Conservation (phyloP, 1,140 invertebrate genomes). For the Drosophila mayri region DNA sequence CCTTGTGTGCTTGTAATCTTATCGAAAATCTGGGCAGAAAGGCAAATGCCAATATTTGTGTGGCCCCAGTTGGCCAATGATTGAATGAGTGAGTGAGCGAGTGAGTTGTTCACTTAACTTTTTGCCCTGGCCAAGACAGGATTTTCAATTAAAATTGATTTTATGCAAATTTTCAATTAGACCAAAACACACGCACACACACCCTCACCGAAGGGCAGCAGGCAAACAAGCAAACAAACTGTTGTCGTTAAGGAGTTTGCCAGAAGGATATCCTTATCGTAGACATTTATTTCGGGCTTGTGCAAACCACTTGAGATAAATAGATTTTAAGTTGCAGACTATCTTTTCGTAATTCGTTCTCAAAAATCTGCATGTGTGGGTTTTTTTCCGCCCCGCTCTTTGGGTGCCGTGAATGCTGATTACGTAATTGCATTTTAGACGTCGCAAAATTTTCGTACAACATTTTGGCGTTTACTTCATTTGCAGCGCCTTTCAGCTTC, state of each 20-base stretch:
- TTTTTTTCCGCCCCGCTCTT: conserved; percentile 1
- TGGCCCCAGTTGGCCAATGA: conserved; percentile 39
- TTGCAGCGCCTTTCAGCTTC: conserved; percentile 77
- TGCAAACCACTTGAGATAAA: conserved; percentile 77
- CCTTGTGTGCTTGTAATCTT: conserved; percentile 34
- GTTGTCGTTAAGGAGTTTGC: conserved; percentile 20
- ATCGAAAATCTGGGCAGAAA: conserved; percentile 62
- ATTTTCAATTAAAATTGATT: conserved; percentile 83
- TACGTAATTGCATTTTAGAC: conserved; percentile 79
- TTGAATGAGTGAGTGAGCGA: conserved; percentile 38
- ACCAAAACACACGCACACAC: conserved; percentile 59
- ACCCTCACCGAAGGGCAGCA: conserved; percentile 12
- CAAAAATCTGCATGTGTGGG: no score
- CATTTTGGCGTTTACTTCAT: conserved; percentile 82
- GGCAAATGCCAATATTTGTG: conserved; percentile 74
- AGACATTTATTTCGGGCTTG: conserved; percentile 41
- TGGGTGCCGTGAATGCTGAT: conserved; percentile 68
- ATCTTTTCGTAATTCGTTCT: conserved; percentile 15
- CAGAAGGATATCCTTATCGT: conserved; percentile 26
- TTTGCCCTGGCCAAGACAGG: conserved; percentile 64
- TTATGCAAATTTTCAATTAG: conserved; percentile 84
- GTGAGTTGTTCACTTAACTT: conserved; percentile 75
- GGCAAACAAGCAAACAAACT: conserved; percentile 49
- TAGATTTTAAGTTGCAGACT: conserved; percentile 61
- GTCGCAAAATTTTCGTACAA: conserved; percentile 72